Base-by-base conservation (phyloP, 2,888 invertebrate genomes). In the Cybosia mesomella region DNA sequence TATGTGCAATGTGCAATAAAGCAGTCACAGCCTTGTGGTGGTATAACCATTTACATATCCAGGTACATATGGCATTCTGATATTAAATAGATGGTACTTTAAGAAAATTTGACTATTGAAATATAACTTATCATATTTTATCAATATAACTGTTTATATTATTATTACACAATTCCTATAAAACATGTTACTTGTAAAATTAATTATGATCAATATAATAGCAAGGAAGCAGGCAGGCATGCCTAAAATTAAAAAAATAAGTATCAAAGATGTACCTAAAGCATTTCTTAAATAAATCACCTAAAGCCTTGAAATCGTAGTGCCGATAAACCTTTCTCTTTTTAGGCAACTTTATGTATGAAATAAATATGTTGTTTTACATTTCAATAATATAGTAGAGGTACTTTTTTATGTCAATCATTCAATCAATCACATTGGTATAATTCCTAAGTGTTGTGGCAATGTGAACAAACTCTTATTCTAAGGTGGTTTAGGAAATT, bases 251-350 rank as follows among this genome's bases (percentile, higher is more conserved):
- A n/a, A 49, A n/a, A n/a, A 18, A 49, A 7, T n/a, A n/a, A n/a
- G n/a, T n/a, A n/a, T 66, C 24, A 36, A 59, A 65, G 66, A 74
- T 28, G 64, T 57, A 65, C 32, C 54, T 36, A 39, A 21, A 22
- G 18, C 43, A 39, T 59, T 39, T 59, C 36, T 39, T 22, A 18
- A 39, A 59, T 22, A 15, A 36, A 22, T 43, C 43, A 59, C 22
- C 22, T 68, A 15, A 65, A 74, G 67, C 58, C 68, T 74, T 76
- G 74, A 67, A 59, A 24, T 66, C n/a, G 49, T 49, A 49, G 61
- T 11, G 15, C 24, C 64, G 15, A 43, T 39, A 58, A 61, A 53
- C 72, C 76, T 76, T 77, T 79, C 74, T 68, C 70, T 76, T 77
- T 72, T 61, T 58, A 15, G 10, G 24, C 59, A 59, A 24, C 39